These are phyloP conservation scores for Kryptolebias ocellatus DNA, from an alignment of 2,797 vertebrate species.

Conservation along the genomic window DNA sequence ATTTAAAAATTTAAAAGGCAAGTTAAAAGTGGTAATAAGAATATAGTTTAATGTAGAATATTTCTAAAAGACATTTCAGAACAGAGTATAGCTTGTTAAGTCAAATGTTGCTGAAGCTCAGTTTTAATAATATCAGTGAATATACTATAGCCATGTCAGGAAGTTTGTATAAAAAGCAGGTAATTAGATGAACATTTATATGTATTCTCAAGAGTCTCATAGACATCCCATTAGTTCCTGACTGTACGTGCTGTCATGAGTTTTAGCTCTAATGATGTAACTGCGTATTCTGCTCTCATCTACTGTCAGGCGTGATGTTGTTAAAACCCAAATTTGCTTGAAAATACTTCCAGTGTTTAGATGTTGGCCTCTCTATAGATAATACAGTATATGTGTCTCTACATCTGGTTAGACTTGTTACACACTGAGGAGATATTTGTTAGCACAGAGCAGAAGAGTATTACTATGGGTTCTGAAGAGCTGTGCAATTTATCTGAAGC, in stretches of 20 bases:
- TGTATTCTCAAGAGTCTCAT: background rate
- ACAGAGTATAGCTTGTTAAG: background rate
- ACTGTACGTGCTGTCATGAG: slow-evolving; percentile 8
- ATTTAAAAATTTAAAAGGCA: too few relatives aligned
- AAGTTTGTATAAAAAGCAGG: slow-evolving; percentile 10
- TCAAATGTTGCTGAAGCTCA: slow-evolving; percentile 13
- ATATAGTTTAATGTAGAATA: background rate
- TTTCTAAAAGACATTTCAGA: background rate
- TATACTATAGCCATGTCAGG: background rate
- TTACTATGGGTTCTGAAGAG: slow-evolving; percentile 17
- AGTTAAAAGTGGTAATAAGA: too few relatives aligned
- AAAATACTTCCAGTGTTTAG: slow-evolving; percentile 8
- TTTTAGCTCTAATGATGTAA: background rate
- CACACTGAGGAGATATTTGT: slow-evolving; percentile 13
- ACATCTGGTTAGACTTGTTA: slow-evolving; percentile 1
- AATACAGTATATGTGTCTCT: slow-evolving; percentile 4
- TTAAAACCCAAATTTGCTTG: slow-evolving; percentile 10
- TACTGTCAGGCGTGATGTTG: background rate
- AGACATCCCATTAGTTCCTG: slow-evolving; percentile 9
- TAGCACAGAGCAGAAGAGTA: slow-evolving; percentile 7
- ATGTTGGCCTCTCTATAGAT: background rate
- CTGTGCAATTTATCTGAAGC: slow-evolving; percentile 30
- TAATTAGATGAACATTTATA: slow-evolving; percentile 10
- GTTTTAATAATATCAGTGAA: slow-evolving; percentile 13
- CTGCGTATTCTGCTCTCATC: slow-evolving; percentile 6